These are phyloP conservation scores for Cyprinella venusta DNA, from an alignment of 2,797 vertebrate species.

Conservation along the genomic window DNA sequence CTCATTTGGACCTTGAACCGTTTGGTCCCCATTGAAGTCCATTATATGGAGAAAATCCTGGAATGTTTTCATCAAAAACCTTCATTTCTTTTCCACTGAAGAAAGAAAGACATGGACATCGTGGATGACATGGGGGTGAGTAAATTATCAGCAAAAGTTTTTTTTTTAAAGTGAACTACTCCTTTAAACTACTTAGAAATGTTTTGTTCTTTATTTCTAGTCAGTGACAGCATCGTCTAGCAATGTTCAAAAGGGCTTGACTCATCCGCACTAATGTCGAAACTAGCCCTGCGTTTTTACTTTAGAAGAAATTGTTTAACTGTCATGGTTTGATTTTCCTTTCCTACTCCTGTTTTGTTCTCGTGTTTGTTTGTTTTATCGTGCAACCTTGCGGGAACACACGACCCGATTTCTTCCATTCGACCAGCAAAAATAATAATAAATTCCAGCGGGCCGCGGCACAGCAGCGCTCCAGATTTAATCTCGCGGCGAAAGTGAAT, in stretches of 20 bases:
- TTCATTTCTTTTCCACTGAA: too few relatives aligned
- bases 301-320: constrained; percentile 22
- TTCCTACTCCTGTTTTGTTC: constrained; percentile 30
- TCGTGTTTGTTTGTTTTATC: constrained; percentile 38
- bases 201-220: constrained; percentile 14
- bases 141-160: too few relatives aligned
- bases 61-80: too few relatives aligned
- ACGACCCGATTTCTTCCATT: constrained; percentile 46
- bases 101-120: too few relatives aligned
- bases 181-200: background rate
- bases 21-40: too few relatives aligned
- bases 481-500: constrained; percentile 45
- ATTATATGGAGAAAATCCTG: too few relatives aligned
- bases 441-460: constrained; percentile 22
- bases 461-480: constrained; percentile 44
- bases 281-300: background rate
- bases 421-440: background rate
- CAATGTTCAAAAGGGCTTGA: constrained; percentile 37
- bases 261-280: constrained; percentile 20
- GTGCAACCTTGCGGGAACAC: constrained; percentile 26
- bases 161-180: too few relatives aligned
- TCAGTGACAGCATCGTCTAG: constrained; percentile 40
- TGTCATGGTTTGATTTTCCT: background rate
- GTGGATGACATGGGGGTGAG: too few relatives aligned
- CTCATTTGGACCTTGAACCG: too few relatives aligned